Evolutionary conservation across 2,888 invertebrate genomes (phyloP), one percentile per base, ranked within the genome.

Genomic region (Drosophila infuscata): DNA sequence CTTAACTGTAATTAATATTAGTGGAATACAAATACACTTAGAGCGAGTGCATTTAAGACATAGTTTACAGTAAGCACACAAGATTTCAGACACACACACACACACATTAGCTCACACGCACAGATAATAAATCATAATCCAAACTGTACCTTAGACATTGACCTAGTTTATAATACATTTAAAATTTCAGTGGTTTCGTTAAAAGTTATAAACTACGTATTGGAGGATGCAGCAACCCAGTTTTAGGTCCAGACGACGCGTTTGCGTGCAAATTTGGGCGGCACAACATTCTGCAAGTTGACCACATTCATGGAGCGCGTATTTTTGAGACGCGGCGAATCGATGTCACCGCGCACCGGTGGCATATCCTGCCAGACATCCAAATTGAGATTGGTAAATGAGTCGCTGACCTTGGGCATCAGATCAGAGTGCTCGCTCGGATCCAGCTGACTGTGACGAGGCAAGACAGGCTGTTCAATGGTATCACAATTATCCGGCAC

Each of bases 211-310:
- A 49, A 3, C 30, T 30, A 56, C 15, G 1, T 29, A 12, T 54
- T 29, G 36, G 15, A 41, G 7, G 17, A 20, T 6, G 46, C 46
- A 3, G 20, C 46, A 25, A 46, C 3, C 20, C 46, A 25, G 46
- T 38, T 4, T 75, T 81, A 92, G 30, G 89, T 92, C 93, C 93
- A 93, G 20, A 90, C 92, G 15, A 92, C 85, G 35, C 89, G 91
- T 67, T 93, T 93, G 12, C 91, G 88, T 3, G 91, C 93, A 67
- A 91, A 93, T 64, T 85, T 83, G 8, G 93, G 93, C 9, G 88
- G 83, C 43, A 74, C 68, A 0, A 83, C 81, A 11, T 80, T 90
- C 43, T 81, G 78, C 0, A 88, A n/a, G 2, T 81, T 88, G 49
- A 90, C 91, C 48, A 90, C 91, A 38, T 83, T 84, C 62, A 82